These are phyloP conservation scores for Chondrilla cf. caribensis DNA, from an alignment of 37 sponge, comb jelly and placozoan genomes.

Conservation along the genomic window DNA sequence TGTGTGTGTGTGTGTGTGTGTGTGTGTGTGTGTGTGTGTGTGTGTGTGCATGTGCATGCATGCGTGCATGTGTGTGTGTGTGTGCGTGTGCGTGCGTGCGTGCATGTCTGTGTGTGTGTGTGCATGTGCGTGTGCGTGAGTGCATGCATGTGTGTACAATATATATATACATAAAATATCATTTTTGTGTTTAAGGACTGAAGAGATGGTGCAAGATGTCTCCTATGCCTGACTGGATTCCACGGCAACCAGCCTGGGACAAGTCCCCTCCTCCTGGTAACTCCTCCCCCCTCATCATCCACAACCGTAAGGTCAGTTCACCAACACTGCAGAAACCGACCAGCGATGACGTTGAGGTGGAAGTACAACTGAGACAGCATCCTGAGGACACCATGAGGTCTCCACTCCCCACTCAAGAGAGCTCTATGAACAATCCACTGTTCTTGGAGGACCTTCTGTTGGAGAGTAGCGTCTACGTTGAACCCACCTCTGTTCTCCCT, in stretches of 20 bases:
- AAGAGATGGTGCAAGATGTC: slow-evolving; percentile 18
- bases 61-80: not conserved
- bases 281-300: slow-evolving; percentile 16
- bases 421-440: not conserved
- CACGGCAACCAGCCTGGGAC: slow-evolving; percentile 21
- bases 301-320: slow-evolving; percentile 13
- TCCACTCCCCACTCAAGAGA: not conserved
- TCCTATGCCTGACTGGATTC: slow-evolving; percentile 31
- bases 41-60: not conserved
- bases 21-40: too few relatives aligned
- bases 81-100: not conserved
- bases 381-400: not conserved
- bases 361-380: not conserved
- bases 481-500: not conserved
- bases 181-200: not conserved
- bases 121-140: not conserved
- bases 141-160: not conserved
- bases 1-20: too few relatives aligned
- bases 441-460: slow-evolving; percentile 11
- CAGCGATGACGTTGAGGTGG: not conserved
- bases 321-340: not conserved
- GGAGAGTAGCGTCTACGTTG: not conserved
- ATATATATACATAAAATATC: not conserved
- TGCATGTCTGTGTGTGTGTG: not conserved
- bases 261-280: slow-evolving; percentile 1